Evolutionary conservation across 2,113 vertebrate genomes (phyloP).

Genomic region (Tonatia bakeri): DNA sequence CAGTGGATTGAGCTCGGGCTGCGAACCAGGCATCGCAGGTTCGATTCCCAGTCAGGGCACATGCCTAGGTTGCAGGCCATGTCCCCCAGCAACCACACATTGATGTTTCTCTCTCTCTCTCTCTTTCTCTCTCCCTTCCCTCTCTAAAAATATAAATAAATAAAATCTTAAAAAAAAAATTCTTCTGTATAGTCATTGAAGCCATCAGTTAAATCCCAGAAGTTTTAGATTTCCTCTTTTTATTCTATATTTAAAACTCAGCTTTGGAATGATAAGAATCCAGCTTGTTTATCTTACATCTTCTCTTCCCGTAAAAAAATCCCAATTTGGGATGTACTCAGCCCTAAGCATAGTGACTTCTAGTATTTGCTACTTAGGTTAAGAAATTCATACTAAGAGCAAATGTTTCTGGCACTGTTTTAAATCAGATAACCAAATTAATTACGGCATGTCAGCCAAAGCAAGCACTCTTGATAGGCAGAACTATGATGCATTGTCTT

Average conservation of each 20-base stretch:
- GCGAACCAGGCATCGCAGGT: no score
- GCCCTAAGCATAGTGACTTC: not conserved
- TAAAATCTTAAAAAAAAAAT: no score
- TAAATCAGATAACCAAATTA: constrained; percentile 67
- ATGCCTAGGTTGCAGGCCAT: no score
- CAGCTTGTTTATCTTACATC: constrained; percentile 52
- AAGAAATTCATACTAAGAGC: constrained; percentile 66
- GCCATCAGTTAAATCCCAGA: constrained; percentile 17
- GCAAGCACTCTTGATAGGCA: constrained; percentile 43
- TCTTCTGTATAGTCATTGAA: not conserved
- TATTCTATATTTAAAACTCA: constrained; percentile 48
- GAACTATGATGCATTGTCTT: not conserved
- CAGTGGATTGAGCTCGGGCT: no score
- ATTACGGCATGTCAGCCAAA: constrained; percentile 63
- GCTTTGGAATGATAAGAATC: constrained; percentile 57
- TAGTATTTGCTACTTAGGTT: constrained; percentile 46
- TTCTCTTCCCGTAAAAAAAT: constrained; percentile 54
- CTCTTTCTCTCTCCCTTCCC: no score
- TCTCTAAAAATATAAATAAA: no score
- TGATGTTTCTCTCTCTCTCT: no score
- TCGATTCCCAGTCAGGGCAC: no score
- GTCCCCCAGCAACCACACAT: no score
- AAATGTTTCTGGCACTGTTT: constrained; percentile 65
- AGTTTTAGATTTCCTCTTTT: constrained; percentile 44
- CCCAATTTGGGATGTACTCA: not conserved